Evolutionary conservation across 1,140 invertebrate genomes (phyloP).

Genomic region (Cylas formicarius): DNA sequence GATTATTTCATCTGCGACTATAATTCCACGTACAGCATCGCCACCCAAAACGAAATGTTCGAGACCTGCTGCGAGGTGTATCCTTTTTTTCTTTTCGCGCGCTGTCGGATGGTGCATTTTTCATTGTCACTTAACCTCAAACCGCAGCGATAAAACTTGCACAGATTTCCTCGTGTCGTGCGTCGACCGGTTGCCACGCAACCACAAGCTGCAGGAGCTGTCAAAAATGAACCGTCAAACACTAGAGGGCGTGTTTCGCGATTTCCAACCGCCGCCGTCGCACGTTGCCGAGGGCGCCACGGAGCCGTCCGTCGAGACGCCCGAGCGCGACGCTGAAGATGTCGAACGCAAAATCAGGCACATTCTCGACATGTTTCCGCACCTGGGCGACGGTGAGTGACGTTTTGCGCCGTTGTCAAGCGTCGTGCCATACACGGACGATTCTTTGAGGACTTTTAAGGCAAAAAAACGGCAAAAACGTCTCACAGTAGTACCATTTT

Average conservation of each 20-base stretch:
- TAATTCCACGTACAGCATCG: slow-evolving; percentile 41
- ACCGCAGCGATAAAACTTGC: slow-evolving; percentile 35
- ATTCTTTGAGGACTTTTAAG: no score
- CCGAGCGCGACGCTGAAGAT: slow-evolving; percentile 18
- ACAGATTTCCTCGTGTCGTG: slow-evolving; percentile 33
- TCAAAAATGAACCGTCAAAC: slow-evolving; percentile 21
- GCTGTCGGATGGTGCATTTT: not conserved
- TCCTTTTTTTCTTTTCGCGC: slow-evolving; percentile 29
- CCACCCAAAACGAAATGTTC: slow-evolving; percentile 29
- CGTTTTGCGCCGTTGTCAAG: not conserved
- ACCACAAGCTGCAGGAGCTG: slow-evolving; percentile 25
- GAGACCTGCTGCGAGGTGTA: slow-evolving; percentile 29
- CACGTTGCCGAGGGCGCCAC: slow-evolving; percentile 2
- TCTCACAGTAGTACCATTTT: no score
- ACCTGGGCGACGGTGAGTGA: slow-evolving; percentile 68
- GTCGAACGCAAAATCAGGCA: slow-evolving; percentile 56
- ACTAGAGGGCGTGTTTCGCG: slow-evolving; percentile 14
- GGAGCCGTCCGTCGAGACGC: slow-evolving; percentile 10
- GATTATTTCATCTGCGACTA: slow-evolving; percentile 65
- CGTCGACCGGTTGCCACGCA: slow-evolving; percentile 29
- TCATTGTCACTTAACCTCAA: slow-evolving; percentile 3
- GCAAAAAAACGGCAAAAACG: no score
- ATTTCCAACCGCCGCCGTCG: slow-evolving; percentile 10
- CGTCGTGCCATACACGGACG: no score
- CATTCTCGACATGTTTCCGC: slow-evolving; percentile 72